Evolutionary conservation across 1,140 invertebrate species (phyloP).

Genomic region (Drosophila rufa): DNA sequence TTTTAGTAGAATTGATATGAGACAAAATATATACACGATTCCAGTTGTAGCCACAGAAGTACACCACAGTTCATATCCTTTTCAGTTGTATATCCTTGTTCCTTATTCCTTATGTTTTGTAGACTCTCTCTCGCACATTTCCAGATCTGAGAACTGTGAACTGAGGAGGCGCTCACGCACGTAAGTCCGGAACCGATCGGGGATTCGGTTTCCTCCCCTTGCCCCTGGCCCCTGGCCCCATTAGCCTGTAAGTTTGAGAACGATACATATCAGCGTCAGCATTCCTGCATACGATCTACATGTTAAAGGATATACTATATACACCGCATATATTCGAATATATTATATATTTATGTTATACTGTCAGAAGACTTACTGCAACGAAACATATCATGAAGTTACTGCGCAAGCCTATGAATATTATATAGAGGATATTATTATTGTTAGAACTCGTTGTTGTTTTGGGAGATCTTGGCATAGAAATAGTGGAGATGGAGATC

Average conservation of each 20-base stretch:
- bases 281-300: constrained; percentile 66
- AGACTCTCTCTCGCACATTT: constrained; percentile 15
- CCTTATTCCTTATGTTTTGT: constrained; percentile 24
- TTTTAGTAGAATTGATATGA: constrained; percentile 80
- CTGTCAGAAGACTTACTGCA: constrained; percentile 78
- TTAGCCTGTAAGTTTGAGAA: constrained; percentile 69
- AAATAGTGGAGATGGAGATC: constrained; percentile 1
- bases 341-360: constrained; percentile 47
- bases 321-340: constrained; percentile 32
- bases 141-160: constrained; percentile 4
- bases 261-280: constrained; percentile 76
- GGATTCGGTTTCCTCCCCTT: constrained; percentile 20
- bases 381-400: constrained; percentile 84
- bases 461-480: constrained; percentile 16
- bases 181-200: constrained; percentile 48
- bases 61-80: constrained; percentile 52
- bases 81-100: constrained; percentile 17
- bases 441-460: constrained; percentile 54
- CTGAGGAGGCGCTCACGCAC: constrained; percentile 19
- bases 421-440: constrained; percentile 44
- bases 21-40: constrained; percentile 79
- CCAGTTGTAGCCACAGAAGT: constrained; percentile 59
- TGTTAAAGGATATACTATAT: constrained; percentile 48
- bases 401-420: constrained; percentile 64
- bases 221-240: neutral